Conservation (phyloP, 2,888 invertebrate species). For the Oxyscelio sp. region DNA sequence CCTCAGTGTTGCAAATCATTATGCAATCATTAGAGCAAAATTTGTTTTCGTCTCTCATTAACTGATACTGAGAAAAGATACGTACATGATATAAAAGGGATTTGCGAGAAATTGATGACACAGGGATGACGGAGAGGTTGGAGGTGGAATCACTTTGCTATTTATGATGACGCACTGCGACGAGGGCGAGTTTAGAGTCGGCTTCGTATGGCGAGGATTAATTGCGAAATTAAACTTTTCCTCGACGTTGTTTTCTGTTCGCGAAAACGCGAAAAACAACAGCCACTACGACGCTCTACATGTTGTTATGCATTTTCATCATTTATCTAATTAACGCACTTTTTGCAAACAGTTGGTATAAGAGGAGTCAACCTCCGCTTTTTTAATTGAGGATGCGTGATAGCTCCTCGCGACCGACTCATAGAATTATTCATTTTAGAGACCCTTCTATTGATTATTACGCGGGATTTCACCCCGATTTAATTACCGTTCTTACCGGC, state of each 20-base stretch:
- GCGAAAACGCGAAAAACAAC: slow-evolving; percentile 49
- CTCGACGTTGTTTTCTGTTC: slow-evolving; percentile 53
- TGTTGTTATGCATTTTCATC: slow-evolving; percentile 46
- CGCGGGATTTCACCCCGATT: slow-evolving; percentile 85
- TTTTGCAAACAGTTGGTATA: background rate
- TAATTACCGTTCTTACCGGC: slow-evolving; percentile 85
- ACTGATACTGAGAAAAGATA: slow-evolving; percentile 39
- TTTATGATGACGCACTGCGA: slow-evolving; percentile 86
- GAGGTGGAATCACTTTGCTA: slow-evolving; percentile 76
- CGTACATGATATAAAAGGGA: slow-evolving; percentile 57
- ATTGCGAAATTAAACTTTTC: slow-evolving; percentile 77
- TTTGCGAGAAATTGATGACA: slow-evolving; percentile 73
- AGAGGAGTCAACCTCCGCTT: background rate
- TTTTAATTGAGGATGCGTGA: slow-evolving; percentile 19
- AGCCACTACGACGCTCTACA: slow-evolving; percentile 31
- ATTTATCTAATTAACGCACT: slow-evolving; percentile 51
- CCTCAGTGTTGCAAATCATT: slow-evolving; percentile 5
- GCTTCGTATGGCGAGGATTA: slow-evolving; percentile 61
- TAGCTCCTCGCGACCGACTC: slow-evolving; percentile 1
- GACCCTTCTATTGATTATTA: slow-evolving; percentile 87
- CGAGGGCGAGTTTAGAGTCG: slow-evolving; percentile 79
- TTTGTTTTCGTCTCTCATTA: slow-evolving; percentile 40
- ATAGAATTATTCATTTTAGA: slow-evolving; percentile 81
- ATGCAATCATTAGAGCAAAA: slow-evolving; percentile 5
- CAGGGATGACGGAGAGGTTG: slow-evolving; percentile 74